Evolutionary conservation across 2,113 vertebrate species (phyloP), one percentile per base, ranked within the genome.

Genomic region (Melozone crissalis): DNA sequence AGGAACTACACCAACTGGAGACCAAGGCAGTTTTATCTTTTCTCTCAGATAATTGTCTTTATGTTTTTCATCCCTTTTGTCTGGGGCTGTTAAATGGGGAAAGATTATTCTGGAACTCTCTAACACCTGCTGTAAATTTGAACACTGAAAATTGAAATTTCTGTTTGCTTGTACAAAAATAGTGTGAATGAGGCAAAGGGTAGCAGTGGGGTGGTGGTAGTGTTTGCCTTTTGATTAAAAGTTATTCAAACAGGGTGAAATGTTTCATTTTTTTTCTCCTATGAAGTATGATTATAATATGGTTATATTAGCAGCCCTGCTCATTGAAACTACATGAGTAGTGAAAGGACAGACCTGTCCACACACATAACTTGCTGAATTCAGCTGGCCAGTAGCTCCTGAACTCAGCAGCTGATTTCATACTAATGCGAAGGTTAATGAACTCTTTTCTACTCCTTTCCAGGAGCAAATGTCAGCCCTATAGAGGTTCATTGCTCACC

Each of bases 381-480:
- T 55, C 33, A 58, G 37, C 68, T 82, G 67, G 16, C 47, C 59
- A 91, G 57, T 47, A 79, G n/a, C 47, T 43, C 28, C 46, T 77
- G 84, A 96, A 91, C 87, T 91, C 84, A 92, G 79, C 43, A 69
- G 61, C 72, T 95, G 68, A 52, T 80, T 93, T 95, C 35, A 87
- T 96, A 95, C 58, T 84, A 93, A 76, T 57, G 57, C 0, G 51
- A 97, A 93, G 90, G 80, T 91, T 93, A 84, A 94, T 87, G 63
- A 75, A 81, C 79, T 89, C 41, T 69, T 84, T 95, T 91, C 85
- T 65, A n/a, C 51, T 52, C 18, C 63, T 65, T 86, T 94, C 65
- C 68, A 80, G 79, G 85, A 95, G 89, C n/a, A 82, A 96, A 86
- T 95, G 79, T 95, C 96, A 97, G 72, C 89, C 80, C 52, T 71